phyloP scores from a whole-genome alignment of 1,140 invertebrate genomes.

The Neodiprion pinetum region DNA sequence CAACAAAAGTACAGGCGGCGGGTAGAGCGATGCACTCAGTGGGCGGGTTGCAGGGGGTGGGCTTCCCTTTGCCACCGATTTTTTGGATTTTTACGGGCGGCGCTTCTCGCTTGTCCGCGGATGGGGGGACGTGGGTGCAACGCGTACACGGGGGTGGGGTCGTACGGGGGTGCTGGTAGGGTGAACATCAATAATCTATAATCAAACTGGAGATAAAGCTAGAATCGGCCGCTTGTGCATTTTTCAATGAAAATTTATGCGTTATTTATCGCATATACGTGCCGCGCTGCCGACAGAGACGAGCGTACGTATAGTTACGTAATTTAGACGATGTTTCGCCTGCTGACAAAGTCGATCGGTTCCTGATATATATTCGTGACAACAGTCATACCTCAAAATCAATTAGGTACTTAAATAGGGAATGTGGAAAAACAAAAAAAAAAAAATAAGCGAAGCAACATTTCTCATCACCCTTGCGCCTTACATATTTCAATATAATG shows the following conservation, averaged over 20 bases:
- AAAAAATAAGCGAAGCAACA: no score
- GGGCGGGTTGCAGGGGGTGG: slow-evolving; percentile 37
- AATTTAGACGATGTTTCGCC: no score
- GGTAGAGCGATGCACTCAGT: slow-evolving; percentile 45
- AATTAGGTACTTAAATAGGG: no score
- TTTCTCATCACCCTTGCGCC: no score
- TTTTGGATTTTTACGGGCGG: slow-evolving; percentile 53
- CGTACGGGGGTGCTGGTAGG: slow-evolving; percentile 19
- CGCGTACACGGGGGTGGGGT: not conserved
- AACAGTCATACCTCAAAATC: no score
- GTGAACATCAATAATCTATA: slow-evolving; percentile 63
- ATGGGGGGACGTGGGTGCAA: slow-evolving; percentile 48
- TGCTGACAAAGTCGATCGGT: no score
- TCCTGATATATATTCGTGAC: no score
- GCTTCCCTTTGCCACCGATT: slow-evolving; percentile 51
- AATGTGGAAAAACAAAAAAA: no score
- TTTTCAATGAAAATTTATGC: slow-evolving; percentile 53
- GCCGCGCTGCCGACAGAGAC: no score
- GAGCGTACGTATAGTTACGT: no score
- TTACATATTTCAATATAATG: no score
- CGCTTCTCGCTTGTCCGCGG: slow-evolving; percentile 51
- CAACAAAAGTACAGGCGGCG: slow-evolving; percentile 40
- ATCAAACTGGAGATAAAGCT: slow-evolving; percentile 63
- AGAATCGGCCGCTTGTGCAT: slow-evolving; percentile 60
- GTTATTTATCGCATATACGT: not conserved